phyloP scores from a whole-genome alignment of 53 echinoderm and acorn worm species.

The Antedon mediterranea region DNA sequence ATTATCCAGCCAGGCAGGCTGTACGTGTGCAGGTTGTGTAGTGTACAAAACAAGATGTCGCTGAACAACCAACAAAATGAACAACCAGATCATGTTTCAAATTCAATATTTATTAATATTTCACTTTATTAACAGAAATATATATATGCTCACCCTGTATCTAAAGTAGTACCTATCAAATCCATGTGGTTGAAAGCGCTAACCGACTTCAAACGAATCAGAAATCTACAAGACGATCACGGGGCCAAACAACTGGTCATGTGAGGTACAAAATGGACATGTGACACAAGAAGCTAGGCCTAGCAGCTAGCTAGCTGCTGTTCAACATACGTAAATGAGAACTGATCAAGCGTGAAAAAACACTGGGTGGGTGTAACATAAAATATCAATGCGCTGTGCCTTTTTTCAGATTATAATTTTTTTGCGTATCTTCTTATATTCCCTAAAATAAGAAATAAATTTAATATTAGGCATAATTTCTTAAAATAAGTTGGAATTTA shows the following conservation, averaged over 20 bases:
- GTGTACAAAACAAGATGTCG: not conserved
- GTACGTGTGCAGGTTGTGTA: too few relatives aligned
- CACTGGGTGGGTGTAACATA: too few relatives aligned
- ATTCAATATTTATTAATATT: not conserved
- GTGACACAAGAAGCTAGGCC: conserved; percentile 30
- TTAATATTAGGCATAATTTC: too few relatives aligned
- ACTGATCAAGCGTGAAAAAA: not conserved
- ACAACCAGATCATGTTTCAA: not conserved
- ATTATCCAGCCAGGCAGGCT: too few relatives aligned
- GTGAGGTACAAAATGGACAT: conserved; percentile 85
- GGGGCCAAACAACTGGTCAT: conserved; percentile 99
- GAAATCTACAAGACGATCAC: conserved; percentile 78
- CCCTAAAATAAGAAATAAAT: too few relatives aligned
- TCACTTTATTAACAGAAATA: not conserved
- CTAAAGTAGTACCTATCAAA: conserved; percentile 83
- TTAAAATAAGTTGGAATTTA: too few relatives aligned
- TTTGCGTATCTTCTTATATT: too few relatives aligned
- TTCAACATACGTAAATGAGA: not conserved
- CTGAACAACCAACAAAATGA: not conserved
- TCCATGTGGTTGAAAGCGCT: conserved; percentile 82
- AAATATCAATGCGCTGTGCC: too few relatives aligned
- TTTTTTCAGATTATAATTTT: too few relatives aligned
- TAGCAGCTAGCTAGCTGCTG: not conserved
- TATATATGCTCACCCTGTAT: conserved; percentile 55
- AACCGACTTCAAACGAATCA: conserved; percentile 92